These are phyloP conservation scores for Neoarius graeffei DNA, from an alignment of 2,113 vertebrate species.

Conservation along the genomic window DNA sequence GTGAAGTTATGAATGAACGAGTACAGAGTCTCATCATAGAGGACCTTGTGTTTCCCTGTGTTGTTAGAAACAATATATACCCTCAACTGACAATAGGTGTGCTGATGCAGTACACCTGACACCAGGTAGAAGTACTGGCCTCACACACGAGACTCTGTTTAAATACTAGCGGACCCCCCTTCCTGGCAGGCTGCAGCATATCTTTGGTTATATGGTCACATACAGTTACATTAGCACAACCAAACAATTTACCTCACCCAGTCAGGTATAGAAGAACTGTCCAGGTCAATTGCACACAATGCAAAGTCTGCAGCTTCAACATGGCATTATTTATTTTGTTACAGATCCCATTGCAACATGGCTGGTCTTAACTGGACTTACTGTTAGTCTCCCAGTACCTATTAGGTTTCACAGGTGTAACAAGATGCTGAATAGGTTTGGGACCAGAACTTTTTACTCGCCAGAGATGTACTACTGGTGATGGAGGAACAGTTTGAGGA, in stretches of 20 bases:
- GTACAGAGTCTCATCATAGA: not conserved
- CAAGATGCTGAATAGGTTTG: not conserved
- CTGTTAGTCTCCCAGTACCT: not conserved
- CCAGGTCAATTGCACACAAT: not conserved
- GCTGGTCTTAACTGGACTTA: not conserved
- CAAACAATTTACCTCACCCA: not conserved
- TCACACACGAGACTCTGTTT: not conserved
- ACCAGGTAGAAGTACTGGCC: not conserved
- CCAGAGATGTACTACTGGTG: not conserved
- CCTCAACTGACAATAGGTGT: not conserved
- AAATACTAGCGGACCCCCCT: not conserved
- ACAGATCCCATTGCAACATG: not conserved
- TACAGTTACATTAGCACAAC: not conserved
- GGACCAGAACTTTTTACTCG: not conserved
- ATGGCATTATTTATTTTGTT: not conserved
- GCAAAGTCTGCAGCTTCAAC: not conserved
- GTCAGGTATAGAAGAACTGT: not conserved
- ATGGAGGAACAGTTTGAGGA: not conserved
- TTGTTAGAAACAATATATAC: not conserved
- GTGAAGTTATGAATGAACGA: not conserved
- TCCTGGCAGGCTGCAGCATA: not conserved
- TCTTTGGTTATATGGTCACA: not conserved
- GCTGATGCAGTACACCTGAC: not conserved
- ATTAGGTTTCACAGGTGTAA: not conserved
- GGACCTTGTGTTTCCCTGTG: not conserved